Percentiles rank a stretch among this genome's conserved stretches.
Conservation (phyloP, 2,888 invertebrate genomes). For the Stenolophus ochropezus region DNA sequence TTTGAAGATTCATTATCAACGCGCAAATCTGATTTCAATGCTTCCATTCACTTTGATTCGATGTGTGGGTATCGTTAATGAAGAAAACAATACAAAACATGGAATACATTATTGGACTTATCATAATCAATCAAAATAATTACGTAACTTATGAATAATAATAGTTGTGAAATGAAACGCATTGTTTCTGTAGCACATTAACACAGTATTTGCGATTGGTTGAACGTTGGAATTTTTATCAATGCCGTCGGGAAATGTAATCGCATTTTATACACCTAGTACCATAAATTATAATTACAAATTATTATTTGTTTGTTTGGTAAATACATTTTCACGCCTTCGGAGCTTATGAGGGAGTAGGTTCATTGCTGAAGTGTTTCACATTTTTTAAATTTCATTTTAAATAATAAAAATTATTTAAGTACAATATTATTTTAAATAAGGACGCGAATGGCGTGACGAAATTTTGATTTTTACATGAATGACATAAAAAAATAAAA, state of each 20-base stretch:
- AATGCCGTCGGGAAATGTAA: slow-evolving; percentile 14
- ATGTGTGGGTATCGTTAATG: slow-evolving; percentile 27
- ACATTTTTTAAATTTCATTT: no score
- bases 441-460: no score
- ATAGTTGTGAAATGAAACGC: slow-evolving; percentile 43
- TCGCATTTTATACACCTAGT: slow-evolving; percentile 12
- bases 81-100: slow-evolving; percentile 54
- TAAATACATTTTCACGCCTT: slow-evolving; percentile 23
- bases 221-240: slow-evolving; percentile 31
- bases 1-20: no score
- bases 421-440: no score
- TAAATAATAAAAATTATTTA: no score
- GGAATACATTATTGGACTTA: slow-evolving; percentile 54
- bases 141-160: slow-evolving; percentile 53
- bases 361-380: no score
- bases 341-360: background rate
- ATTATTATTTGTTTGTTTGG: slow-evolving; percentile 12
- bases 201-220: slow-evolving; percentile 18
- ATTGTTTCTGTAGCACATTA: slow-evolving; percentile 46
- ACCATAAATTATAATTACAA: slow-evolving; percentile 9
- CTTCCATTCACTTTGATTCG: background rate
- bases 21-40: background rate
- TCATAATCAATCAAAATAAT: slow-evolving; percentile 52
- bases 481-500: no score
- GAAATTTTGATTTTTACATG: no score